Percentiles rank a stretch among this genome's conserved stretches.
These are phyloP conservation scores for Erebia epiphron DNA, from an alignment of 2,888 invertebrate genomes.

Conservation along the genomic window DNA sequence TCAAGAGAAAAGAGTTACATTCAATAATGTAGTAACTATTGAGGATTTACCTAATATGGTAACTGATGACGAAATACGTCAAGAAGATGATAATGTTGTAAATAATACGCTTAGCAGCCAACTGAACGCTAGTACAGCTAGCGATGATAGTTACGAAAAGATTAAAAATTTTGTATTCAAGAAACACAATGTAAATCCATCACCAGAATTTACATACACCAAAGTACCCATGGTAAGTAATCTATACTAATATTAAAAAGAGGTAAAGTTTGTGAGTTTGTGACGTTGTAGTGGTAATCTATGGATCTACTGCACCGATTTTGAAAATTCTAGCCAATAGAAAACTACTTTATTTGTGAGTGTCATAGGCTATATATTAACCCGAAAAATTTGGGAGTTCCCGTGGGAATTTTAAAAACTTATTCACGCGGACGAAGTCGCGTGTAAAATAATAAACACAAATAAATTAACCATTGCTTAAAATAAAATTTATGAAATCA, in stretches of 20 bases:
- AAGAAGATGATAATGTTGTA: slow-evolving; percentile 36
- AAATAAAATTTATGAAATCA: neutral
- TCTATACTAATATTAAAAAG: no score
- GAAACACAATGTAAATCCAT: slow-evolving; percentile 65
- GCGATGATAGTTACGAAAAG: slow-evolving; percentile 35
- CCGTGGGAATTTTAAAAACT: no score
- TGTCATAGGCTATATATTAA: no score
- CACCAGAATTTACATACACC: slow-evolving; percentile 68
- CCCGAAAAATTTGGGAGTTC: no score
- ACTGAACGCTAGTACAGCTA: slow-evolving; percentile 49
- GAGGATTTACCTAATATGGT: slow-evolving; percentile 11
- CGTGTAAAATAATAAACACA: neutral
- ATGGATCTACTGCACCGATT: no score
- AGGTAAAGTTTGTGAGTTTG: no score
- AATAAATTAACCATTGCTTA: neutral
- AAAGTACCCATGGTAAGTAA: slow-evolving; percentile 52
- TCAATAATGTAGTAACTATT: slow-evolving; percentile 19
- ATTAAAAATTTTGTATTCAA: slow-evolving; percentile 59
- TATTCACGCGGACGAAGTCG: no score
- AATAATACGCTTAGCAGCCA: slow-evolving; percentile 51
- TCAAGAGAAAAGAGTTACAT: slow-evolving; percentile 59
- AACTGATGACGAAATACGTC: slow-evolving; percentile 23
- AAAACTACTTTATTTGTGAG: no score
- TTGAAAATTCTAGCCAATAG: no score
- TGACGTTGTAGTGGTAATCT: no score